phyloP scores from a whole-genome alignment of 64 coral and sea anemone genomes.

The Catalaphyllia jardinei region DNA sequence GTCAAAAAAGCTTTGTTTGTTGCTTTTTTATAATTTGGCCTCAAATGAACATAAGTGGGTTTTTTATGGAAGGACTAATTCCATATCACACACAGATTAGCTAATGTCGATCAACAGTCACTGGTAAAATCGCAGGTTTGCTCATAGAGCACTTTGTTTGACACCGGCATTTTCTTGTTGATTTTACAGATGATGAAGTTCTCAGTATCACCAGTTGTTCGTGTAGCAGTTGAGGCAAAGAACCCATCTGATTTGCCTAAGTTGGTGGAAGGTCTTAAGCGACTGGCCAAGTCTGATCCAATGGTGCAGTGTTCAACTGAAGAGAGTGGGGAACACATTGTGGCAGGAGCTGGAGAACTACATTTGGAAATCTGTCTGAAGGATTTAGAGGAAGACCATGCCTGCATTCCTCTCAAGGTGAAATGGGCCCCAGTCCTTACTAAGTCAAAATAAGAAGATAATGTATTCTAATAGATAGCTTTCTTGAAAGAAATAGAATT shows the following conservation, averaged over 20 bases:
- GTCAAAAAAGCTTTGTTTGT: too few species aligned
- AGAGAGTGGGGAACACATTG: slow-evolving; percentile 93
- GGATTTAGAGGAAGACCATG: slow-evolving; percentile 97
- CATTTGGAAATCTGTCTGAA: slow-evolving; percentile 98
- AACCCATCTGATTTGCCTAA: slow-evolving; percentile 93
- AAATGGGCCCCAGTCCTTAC: not conserved
- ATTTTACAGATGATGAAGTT: slow-evolving; percentile 91
- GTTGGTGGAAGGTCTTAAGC: slow-evolving; percentile 93
- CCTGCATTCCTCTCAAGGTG: slow-evolving; percentile 84
- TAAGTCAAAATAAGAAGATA: not conserved
- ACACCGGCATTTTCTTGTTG: not conserved
- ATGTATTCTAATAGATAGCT: too few species aligned
- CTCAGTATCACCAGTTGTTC: slow-evolving; percentile 93
- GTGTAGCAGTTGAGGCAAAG: slow-evolving; percentile 95
- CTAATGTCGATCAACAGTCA: not conserved
- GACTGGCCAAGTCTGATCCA: slow-evolving; percentile 95
- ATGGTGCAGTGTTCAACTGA: slow-evolving; percentile 98
- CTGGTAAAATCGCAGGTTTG: not conserved
- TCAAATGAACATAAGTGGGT: too few species aligned
- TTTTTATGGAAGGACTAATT: too few species aligned
- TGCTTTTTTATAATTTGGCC: too few species aligned
- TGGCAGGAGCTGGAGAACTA: slow-evolving; percentile 95
- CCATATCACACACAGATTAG: too few species aligned
- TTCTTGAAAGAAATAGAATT: too few species aligned
- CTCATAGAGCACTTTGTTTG: not conserved